Base-by-base conservation (phyloP, 2,113 vertebrate genomes). In the Rhinoptilus africanus region DNA sequence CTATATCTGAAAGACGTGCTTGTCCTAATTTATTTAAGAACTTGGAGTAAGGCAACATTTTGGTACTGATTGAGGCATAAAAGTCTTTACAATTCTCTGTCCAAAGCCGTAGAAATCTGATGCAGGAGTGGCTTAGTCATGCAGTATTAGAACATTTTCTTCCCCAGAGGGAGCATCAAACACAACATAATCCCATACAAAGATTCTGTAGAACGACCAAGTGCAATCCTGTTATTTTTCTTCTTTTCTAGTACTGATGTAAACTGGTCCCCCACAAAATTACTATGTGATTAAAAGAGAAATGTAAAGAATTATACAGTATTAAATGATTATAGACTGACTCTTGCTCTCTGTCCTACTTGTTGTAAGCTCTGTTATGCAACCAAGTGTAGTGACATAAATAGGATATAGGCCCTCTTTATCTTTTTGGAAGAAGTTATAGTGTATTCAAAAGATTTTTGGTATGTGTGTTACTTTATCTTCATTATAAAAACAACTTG, bases 381-480 rank as follows among this genome's bases (percentile, higher is more conserved):
- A 98, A 98, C 54, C 57, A 62, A 96, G 62, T 79, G 26, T 72
- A 97, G 80, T 91, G 92, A 96, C 92, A 97, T 88, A 85, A 98
- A 97, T 95, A 94, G 96, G 92, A 98, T 96, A 95, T 89, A 92
- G 82, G 71, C 75, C 64, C 64, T 96, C 60, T 90, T 96, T 98
- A 98, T 98, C 97, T 97, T 96, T 95, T 97, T 97, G 94, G 74
- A 98, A 97, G 97, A 97, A 98, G 94, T 96, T 98, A 94, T 73
- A 96, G 71, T 76, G 81, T 96, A 96, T 92, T 98, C 81, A 97
- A 97, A 89, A 96, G 92, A 95, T 96, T 98, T 97, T 98, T 97
- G 93, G 96, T 97, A 98, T 98, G 95, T 94, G 57, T 86, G 50
- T 85, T 97, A 96, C 97, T 98, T 98, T 98, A 98, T 98, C 98